Percentiles rank a stretch among this genome's conserved stretches.
These are phyloP conservation scores for Odobenus rosmarus DNA, from an alignment of 2,113 vertebrate genomes.

Conservation along the genomic window DNA sequence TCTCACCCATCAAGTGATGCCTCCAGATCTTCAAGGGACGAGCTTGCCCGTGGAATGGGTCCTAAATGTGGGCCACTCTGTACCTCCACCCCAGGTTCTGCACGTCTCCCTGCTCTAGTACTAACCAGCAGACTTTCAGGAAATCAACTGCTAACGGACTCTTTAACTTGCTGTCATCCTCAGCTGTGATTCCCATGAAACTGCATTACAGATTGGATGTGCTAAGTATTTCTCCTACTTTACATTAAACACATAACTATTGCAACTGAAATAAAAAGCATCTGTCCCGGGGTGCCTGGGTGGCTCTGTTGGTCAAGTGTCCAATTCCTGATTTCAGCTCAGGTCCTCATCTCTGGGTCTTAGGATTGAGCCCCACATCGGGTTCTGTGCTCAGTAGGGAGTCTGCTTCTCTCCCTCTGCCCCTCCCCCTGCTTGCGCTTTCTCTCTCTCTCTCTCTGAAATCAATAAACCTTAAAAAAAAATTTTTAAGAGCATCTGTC, in stretches of 20 bases:
- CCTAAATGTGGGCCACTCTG: rapidly evolving
- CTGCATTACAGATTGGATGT: background rate
- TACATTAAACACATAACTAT: background rate
- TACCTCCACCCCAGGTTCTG: background rate
- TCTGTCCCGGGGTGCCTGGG: too few relatives aligned
- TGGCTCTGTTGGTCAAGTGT: too few relatives aligned
- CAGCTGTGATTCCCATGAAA: background rate
- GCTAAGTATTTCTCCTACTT: background rate
- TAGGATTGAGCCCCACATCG: too few relatives aligned
- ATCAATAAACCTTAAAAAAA: too few relatives aligned
- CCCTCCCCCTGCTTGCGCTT: too few relatives aligned
- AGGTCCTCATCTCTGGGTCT: too few relatives aligned
- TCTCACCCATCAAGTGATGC: background rate
- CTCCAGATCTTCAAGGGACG: background rate
- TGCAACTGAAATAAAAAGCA: background rate
- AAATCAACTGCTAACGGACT: background rate
- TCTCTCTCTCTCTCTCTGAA: too few relatives aligned
- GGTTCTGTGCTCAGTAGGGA: too few relatives aligned
- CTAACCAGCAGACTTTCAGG: background rate
- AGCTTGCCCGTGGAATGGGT: rapidly evolving
- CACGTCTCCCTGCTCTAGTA: rapidly evolving
- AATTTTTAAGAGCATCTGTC: too few relatives aligned
- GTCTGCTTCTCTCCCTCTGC: too few relatives aligned
- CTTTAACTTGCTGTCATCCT: background rate
- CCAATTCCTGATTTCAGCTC: too few relatives aligned